Conservation (phyloP, 2,888 invertebrate species). For the Diarsia dahlii region DNA sequence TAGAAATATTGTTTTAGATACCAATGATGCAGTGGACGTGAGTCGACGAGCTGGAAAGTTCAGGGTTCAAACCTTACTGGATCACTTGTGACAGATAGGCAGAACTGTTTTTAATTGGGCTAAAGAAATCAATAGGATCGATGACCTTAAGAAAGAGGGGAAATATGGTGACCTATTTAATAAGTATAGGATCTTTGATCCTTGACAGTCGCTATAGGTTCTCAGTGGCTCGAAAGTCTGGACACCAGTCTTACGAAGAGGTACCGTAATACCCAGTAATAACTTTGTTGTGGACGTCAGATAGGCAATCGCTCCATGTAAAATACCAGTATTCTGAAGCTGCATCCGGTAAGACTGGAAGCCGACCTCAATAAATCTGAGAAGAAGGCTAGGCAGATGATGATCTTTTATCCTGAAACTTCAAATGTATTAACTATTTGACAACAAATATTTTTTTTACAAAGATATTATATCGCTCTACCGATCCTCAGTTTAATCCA, state of each 20-base stretch:
- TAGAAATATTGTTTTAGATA: constrained; percentile 64
- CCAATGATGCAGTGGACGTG: constrained; percentile 44
- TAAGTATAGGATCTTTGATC: background rate
- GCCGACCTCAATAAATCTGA: too few species aligned
- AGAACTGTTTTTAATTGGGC: constrained; percentile 1
- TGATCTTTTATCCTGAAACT: background rate
- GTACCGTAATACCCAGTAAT: too few species aligned
- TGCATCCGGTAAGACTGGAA: too few species aligned
- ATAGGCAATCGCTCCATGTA: too few species aligned
- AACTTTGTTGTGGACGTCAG: too few species aligned
- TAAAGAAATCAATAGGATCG: constrained; percentile 4
- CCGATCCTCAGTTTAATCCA: background rate
- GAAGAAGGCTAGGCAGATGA: too few species aligned
- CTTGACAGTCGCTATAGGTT: too few species aligned
- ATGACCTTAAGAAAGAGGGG: constrained; percentile 41
- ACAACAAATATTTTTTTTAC: background rate
- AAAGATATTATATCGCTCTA: background rate
- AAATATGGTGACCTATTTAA: constrained; percentile 33
- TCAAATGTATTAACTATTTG: background rate
- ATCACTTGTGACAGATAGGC: background rate
- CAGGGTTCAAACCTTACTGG: constrained; percentile 35
- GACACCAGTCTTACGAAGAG: too few species aligned
- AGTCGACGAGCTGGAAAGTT: constrained; percentile 23
- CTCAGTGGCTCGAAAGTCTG: too few species aligned
- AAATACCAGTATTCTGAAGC: too few species aligned